A percentile compares a stretch with the other conserved stretches of the same genome.
phyloP scores from a whole-genome alignment of 2,888 invertebrate species.

The Sphaeridia pumilis region DNA sequence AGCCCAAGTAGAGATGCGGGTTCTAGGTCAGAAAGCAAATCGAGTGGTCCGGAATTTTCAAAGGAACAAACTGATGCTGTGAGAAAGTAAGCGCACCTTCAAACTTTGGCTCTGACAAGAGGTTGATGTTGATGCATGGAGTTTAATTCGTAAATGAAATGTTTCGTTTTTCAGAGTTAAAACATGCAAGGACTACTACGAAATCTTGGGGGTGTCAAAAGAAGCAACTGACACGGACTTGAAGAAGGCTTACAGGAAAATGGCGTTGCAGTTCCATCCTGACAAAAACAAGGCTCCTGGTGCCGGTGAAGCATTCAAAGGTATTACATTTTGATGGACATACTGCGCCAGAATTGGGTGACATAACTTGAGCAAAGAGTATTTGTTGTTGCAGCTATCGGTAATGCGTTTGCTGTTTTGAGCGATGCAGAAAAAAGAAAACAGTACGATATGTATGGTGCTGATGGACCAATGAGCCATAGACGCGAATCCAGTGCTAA shows the following conservation, averaged over 20 bases:
- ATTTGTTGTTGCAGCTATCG: too few relatives aligned
- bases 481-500: slow-evolving; percentile 39
- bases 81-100: slow-evolving; percentile 43
- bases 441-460: slow-evolving; percentile 82
- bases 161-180: slow-evolving; percentile 48
- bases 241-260: slow-evolving; percentile 81
- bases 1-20: slow-evolving; percentile 8
- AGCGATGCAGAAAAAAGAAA: slow-evolving; percentile 86
- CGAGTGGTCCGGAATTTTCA: slow-evolving; percentile 50
- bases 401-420: slow-evolving; percentile 89
- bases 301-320: slow-evolving; percentile 91
- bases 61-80: slow-evolving; percentile 63
- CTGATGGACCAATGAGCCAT: slow-evolving; percentile 53
- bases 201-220: slow-evolving; percentile 75
- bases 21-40: slow-evolving; percentile 19
- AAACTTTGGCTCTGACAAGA: too few relatives aligned
- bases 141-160: too few relatives aligned
- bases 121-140: too few relatives aligned
- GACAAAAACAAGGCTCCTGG: slow-evolving; percentile 98
- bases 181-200: slow-evolving; percentile 90
- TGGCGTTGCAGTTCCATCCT: slow-evolving; percentile 87
- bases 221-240: slow-evolving; percentile 80
- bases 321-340: too few relatives aligned
- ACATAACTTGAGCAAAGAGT: too few relatives aligned
- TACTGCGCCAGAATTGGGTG: too few relatives aligned